Evolutionary conservation across 1,140 invertebrate species (phyloP), one percentile per base, ranked within the genome.

Genomic region (Teleopsis dalmanni): DNA sequence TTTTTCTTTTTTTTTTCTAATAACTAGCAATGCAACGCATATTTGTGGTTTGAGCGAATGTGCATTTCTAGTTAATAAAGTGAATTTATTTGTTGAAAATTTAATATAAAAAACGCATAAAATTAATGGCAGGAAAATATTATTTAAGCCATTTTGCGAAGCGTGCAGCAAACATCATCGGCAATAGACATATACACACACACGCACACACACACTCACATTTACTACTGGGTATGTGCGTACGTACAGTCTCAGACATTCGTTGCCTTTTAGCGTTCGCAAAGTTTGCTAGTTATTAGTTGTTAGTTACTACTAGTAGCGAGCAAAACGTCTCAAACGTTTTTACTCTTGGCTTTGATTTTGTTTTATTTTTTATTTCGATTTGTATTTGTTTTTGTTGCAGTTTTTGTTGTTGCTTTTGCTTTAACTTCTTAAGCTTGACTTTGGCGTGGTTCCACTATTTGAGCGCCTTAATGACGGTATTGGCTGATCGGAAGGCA

Each of bases 401-500:
- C 2, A 27, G 36, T 38, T 48, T 9, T 47, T 47, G 13, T 47
- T 35, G 33, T 22, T 26, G 19, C 1, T 43, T 43, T 27, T 8
- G 13, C 16, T 43, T 27, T 27, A 29, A 26, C 42, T 16, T 26
- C 26, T 8, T 19, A 13, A 21, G 22, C 25, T 9, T 36, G 44
- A 33, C 33, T 26, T 27, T 22, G 18, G 31, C 35, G 29, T 36
- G 31, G 44, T 46, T 46, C 44, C 44, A 46, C 10, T 40, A 25
- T 35, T 38, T 48, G 46, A 48, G 35, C 35, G 35, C 29, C 33
- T 48, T 48, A 48, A 48, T 48, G 46, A 48, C 40, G 34, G 31
- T 50, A 50, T 50, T 50, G 48, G 40, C 48, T 43, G 48, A 43
- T 43, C 40, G 40, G 33, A 44, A 50, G 48, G 48, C 48, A 50